phyloP scores from a whole-genome alignment of 2,113 vertebrate genomes.

The Dasypus novemcinctus region DNA sequence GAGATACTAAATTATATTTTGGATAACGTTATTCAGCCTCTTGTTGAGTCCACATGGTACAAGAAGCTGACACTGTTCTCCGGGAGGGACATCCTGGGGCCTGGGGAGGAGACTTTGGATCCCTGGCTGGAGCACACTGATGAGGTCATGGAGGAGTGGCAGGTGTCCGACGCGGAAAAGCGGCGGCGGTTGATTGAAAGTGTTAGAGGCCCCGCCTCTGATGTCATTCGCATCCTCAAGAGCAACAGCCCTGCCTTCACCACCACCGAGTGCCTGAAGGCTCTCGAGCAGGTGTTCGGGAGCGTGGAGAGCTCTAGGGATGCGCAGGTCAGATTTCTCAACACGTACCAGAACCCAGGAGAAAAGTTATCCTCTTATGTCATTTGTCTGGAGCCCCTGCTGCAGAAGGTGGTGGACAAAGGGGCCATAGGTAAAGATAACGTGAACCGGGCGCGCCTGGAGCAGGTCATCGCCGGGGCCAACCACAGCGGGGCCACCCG shows the following conservation, averaged over 20 bases:
- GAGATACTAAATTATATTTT: constrained; percentile 66
- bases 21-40: constrained; percentile 71
- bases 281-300: constrained; percentile 38
- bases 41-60: constrained; percentile 72
- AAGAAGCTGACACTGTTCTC: constrained; percentile 75
- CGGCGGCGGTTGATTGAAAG: constrained; percentile 72
- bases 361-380: constrained; percentile 74
- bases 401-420: constrained; percentile 75
- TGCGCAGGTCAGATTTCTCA: constrained; percentile 72
- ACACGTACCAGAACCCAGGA: constrained; percentile 75
- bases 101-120: no score
- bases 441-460: constrained; percentile 73
- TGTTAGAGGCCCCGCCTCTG: constrained; percentile 62
- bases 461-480: constrained; percentile 73
- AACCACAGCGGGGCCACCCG: constrained; percentile 69
- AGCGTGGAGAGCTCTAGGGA: constrained; percentile 60
- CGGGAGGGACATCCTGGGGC: constrained; percentile 38
- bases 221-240: constrained; percentile 74
- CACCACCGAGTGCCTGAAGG: constrained; percentile 63
- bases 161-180: constrained; percentile 69
- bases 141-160: no score
- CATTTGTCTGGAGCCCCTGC: constrained; percentile 72
- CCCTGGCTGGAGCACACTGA: no score
- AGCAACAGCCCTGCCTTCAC: constrained; percentile 63
- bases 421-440: constrained; percentile 75